These are phyloP conservation scores for Mesocricetus auratus DNA, from an alignment of 2,113 vertebrate genomes.

Conservation along the genomic window DNA sequence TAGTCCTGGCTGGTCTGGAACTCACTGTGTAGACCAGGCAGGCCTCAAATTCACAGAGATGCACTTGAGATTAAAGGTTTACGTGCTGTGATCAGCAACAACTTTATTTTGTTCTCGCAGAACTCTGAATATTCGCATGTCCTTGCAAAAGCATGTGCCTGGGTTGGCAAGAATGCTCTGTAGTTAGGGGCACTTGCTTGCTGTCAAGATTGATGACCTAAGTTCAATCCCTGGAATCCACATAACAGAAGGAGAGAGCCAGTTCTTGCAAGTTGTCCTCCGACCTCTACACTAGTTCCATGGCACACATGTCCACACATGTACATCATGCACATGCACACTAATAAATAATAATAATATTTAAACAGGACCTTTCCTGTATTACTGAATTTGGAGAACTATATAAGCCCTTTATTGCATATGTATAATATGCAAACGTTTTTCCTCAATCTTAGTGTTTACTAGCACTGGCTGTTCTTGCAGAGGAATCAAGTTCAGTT, in stretches of 20 bases:
- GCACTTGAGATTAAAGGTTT: background rate
- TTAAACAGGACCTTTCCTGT: background rate
- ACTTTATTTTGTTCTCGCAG: background rate
- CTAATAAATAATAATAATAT: background rate
- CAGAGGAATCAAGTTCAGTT: background rate
- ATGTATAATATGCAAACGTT: background rate
- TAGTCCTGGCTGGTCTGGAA: background rate
- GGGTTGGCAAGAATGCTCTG: background rate
- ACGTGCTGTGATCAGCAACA: background rate
- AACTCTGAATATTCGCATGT: background rate
- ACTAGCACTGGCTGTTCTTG: background rate
- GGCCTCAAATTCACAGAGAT: background rate
- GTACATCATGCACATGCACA: background rate
- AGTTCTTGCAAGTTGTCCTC: background rate
- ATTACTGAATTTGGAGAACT: background rate
- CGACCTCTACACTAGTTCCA: background rate
- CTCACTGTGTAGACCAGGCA: background rate
- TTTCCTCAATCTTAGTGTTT: background rate
- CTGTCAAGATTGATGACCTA: background rate
- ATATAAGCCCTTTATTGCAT: background rate
- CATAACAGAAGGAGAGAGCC: background rate
- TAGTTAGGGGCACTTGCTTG: background rate
- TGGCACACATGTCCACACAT: background rate
- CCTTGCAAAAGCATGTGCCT: background rate
- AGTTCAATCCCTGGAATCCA: background rate